These are phyloP conservation scores for Thecophora atra DNA, from an alignment of 2,888 invertebrate species.

Conservation along the genomic window DNA sequence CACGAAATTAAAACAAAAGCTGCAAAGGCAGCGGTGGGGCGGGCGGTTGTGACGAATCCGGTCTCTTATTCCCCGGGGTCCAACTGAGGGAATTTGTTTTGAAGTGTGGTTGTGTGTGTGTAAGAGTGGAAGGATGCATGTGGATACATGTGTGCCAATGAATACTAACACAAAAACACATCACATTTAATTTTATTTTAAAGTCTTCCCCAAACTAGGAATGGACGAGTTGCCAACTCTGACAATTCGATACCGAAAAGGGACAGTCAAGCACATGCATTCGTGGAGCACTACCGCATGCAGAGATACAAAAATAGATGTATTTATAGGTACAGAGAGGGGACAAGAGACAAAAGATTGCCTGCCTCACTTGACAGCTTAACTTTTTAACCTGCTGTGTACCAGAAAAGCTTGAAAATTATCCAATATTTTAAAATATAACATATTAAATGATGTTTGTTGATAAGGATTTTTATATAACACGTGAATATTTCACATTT, in stretches of 20 bases:
- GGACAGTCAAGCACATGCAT: constrained; percentile 11
- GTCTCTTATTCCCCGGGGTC: not conserved
- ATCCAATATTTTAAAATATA: too few species aligned
- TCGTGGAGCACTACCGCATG: constrained; percentile 16
- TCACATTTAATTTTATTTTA: constrained; percentile 27
- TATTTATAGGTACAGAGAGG: not conserved
- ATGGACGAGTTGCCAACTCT: not conserved
- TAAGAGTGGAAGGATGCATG: not conserved
- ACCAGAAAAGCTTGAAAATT: not conserved
- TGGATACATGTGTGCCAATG: not conserved
- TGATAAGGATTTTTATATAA: too few species aligned
- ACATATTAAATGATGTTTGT: too few species aligned
- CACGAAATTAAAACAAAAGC: not conserved
- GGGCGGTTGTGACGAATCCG: not conserved
- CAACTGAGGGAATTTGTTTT: constrained; percentile 5
- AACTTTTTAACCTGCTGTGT: constrained; percentile 5
- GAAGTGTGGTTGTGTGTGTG: not conserved
- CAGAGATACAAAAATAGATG: not conserved
- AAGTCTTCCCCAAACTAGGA: constrained; percentile 13
- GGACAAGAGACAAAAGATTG: not conserved
- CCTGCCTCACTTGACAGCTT: not conserved
- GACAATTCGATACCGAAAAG: not conserved
- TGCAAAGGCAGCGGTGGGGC: too few species aligned
- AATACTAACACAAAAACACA: not conserved
- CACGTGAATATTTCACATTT: too few species aligned